Evolutionary conservation across 1,140 invertebrate species (phyloP).

Genomic region (Leucophenga varia): DNA sequence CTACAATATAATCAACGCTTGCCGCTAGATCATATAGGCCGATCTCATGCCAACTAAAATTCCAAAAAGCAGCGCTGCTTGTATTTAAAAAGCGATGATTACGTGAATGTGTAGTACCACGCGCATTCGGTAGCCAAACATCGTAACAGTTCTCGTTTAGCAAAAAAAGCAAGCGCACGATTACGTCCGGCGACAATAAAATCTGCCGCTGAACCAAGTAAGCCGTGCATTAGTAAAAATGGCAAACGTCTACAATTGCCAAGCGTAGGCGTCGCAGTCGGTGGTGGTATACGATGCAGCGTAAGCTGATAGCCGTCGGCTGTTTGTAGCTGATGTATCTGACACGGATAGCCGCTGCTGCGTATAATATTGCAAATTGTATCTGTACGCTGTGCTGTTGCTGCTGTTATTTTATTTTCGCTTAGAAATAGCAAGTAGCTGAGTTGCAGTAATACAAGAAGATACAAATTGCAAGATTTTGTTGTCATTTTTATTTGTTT

Average conservation of each 20-base stretch:
- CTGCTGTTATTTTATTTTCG: slow-evolving; percentile 4
- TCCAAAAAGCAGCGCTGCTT: slow-evolving; percentile 55
- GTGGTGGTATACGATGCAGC: slow-evolving; percentile 54
- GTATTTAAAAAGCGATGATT: slow-evolving; percentile 51
- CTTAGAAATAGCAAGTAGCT: too few relatives aligned
- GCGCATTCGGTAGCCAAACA: slow-evolving; percentile 60
- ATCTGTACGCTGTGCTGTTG: slow-evolving; percentile 15
- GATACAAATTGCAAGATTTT: too few relatives aligned
- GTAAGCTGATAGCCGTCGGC: slow-evolving; percentile 60
- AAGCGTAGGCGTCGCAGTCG: too few relatives aligned
- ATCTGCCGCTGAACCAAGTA: slow-evolving; percentile 72
- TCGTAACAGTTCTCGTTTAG: slow-evolving; percentile 41
- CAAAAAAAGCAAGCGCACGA: slow-evolving; percentile 58
- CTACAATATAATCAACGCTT: slow-evolving; percentile 66
- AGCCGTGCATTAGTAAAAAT: slow-evolving; percentile 75
- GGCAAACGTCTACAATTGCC: slow-evolving; percentile 32
- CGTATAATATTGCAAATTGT: slow-evolving; percentile 29
- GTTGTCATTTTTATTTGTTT: too few relatives aligned
- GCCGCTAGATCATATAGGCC: slow-evolving; percentile 69
- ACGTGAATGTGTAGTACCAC: slow-evolving; percentile 67
- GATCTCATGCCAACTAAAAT: slow-evolving; percentile 71
- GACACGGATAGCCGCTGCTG: slow-evolving; percentile 59
- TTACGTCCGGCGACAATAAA: slow-evolving; percentile 70
- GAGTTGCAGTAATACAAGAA: too few relatives aligned
- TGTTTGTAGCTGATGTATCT: slow-evolving; percentile 59